Evolutionary conservation across 2,113 vertebrate species (phyloP), one percentile per base, ranked within the genome.

Genomic region (Takifugu bimaculatus): DNA sequence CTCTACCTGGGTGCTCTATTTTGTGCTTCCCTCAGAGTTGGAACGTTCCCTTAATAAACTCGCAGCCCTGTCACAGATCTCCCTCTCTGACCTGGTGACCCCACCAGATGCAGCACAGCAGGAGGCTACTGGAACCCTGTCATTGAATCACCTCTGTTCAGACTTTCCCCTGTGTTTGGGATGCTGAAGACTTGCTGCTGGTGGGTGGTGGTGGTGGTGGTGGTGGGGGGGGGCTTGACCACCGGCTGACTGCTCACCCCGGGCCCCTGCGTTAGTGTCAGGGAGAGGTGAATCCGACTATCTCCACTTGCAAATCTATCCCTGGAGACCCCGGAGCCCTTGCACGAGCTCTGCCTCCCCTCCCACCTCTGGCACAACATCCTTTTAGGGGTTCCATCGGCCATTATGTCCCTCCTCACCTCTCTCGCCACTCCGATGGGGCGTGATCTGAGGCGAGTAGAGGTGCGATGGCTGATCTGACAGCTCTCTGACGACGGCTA

Each of bases 271-370:
- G 75, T 72, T 75, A 51, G 87, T 84, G 90, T 88, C 89, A 89
- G 64, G 12, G 65, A 81, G 80, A 92, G 90, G 89, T 91, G 90
- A 91, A 85, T 76, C 72, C 27, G 72, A 80, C 76, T 67, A 79
- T 89, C 80, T 82, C 74, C 66, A 83, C 85, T 89, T 47, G 63
- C 83, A 86, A 82, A 87, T 85, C 84, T 56, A 70, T 85, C 89
- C 88, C 87, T 35, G 4, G 78, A 69, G 89, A 84, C 26, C 45
- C 35, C 42, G 14, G 63, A 76, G 78, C 26, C 70, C 71, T 85
- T 65, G 45, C 85, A 57, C 79, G 80, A 61, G 74, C 81, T 80
- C 78, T 82, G 71, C 78, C 80, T 81, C 74, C 70, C 74, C 80
- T 80, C 80, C 80, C 78, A 81, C 80, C 79, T 77, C 79, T 59